These are phyloP conservation scores for Dinomys branickii DNA, from an alignment of 2,113 vertebrate genomes.

Conservation along the genomic window DNA sequence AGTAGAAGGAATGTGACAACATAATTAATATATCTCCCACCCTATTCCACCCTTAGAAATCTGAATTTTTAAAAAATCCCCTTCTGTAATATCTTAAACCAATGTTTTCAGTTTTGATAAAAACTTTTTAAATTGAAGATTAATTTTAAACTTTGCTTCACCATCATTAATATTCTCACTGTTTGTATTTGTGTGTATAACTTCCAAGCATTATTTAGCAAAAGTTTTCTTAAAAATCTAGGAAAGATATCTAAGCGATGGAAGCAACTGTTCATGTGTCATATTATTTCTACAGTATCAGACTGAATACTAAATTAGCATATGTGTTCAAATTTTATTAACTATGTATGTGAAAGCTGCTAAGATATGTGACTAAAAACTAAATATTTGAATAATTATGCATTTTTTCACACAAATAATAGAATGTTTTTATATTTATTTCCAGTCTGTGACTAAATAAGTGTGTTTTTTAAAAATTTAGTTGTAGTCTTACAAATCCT, in stretches of 20 bases:
- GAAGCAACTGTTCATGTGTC: neutral
- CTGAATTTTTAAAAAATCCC: neutral
- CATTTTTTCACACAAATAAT: neutral
- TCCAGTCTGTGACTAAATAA: neutral
- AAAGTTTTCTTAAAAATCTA: neutral
- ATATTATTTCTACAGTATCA: neutral
- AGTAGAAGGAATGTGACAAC: neutral
- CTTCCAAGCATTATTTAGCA: neutral
- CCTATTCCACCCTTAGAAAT: neutral
- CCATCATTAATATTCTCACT: neutral
- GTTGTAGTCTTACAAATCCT: neutral
- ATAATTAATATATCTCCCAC: neutral
- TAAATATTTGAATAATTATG: neutral
- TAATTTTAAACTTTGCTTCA: slow-evolving; percentile 19
- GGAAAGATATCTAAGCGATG: neutral
- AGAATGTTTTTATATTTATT: neutral
- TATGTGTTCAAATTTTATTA: slow-evolving; percentile 24
- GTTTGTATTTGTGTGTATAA: neutral
- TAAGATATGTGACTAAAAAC: neutral
- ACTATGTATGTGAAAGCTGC: neutral
- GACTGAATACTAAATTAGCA: neutral
- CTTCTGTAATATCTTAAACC: neutral
- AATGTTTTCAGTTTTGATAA: neutral
- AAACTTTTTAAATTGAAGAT: neutral
- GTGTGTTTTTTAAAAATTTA: neutral